Percentiles rank a stretch among this genome's conserved stretches.
These are phyloP conservation scores for Magallana ariakensis DNA, from an alignment of 1,140 invertebrate genomes.

Conservation along the genomic window DNA sequence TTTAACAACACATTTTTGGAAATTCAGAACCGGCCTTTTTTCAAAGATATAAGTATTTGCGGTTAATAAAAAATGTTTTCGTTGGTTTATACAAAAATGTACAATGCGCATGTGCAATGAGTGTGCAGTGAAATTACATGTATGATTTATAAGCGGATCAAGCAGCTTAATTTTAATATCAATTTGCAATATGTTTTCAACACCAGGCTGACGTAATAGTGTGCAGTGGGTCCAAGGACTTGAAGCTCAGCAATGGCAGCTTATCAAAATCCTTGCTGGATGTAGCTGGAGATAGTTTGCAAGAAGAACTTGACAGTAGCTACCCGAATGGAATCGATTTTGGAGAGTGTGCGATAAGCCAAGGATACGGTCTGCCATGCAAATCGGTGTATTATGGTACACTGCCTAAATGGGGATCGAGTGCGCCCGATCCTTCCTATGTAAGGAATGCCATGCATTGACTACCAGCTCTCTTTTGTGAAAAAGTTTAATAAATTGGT, in stretches of 20 bases:
- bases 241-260: slow-evolving; percentile 39
- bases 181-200: too few species aligned
- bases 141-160: too few species aligned
- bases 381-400: slow-evolving; percentile 39
- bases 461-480: too few species aligned
- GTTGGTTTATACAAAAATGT: too few species aligned
- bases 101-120: too few species aligned
- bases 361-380: slow-evolving; percentile 17
- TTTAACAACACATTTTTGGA: too few species aligned
- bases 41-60: too few species aligned
- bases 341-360: slow-evolving; percentile 29
- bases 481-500: too few species aligned
- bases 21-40: too few species aligned
- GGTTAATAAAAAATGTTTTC: too few species aligned
- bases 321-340: slow-evolving; percentile 17
- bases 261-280: slow-evolving; percentile 40
- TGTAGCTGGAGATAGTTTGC: slow-evolving; percentile 27
- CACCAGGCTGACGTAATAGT: slow-evolving; percentile 48
- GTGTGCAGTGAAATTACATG: too few species aligned
- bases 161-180: too few species aligned
- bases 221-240: slow-evolving; percentile 1
- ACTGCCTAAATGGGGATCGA: slow-evolving; percentile 44
- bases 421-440: background rate
- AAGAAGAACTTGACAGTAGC: slow-evolving; percentile 21
- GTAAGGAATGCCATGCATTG: background rate